Evolutionary conservation across 2,113 vertebrate genomes (phyloP).

Genomic region (Leucoraja erinaceus): DNA sequence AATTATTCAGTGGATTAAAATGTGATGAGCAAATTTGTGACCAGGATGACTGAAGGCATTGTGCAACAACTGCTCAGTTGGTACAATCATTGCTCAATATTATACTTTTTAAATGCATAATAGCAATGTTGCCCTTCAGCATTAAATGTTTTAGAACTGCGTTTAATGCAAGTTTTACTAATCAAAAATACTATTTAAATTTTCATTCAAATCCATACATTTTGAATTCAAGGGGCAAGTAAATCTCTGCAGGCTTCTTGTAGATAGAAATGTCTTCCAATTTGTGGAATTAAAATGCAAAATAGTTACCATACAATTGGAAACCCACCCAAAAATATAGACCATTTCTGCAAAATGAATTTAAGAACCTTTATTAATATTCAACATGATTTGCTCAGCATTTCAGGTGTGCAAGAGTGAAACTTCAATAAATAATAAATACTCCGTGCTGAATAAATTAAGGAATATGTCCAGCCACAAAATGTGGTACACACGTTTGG

Average conservation of each 20-base stretch:
- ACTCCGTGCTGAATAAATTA: conserved; percentile 93
- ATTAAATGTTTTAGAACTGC: background rate
- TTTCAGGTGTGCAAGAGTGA: conserved; percentile 26
- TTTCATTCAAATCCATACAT: background rate
- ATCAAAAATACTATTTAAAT: background rate
- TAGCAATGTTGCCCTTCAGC: background rate
- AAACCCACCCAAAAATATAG: background rate
- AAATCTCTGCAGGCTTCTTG: background rate
- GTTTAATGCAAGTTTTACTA: background rate
- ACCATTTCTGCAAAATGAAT: conserved; percentile 23
- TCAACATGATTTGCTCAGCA: conserved; percentile 16
- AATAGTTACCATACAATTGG: background rate
- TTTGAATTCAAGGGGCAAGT: background rate
- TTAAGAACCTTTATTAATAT: conserved; percentile 35
- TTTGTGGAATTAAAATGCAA: background rate
- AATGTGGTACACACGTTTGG: conserved; percentile 47
- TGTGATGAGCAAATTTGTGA: background rate
- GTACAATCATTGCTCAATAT: background rate
- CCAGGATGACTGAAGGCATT: background rate
- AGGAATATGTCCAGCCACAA: conserved; percentile 74
- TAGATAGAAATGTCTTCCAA: background rate
- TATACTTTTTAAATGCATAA: background rate
- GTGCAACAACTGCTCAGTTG: background rate
- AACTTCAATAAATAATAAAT: conserved; percentile 78
- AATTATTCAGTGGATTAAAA: background rate